Base-by-base conservation (phyloP, 2,888 invertebrate species). In the Dinocampus coccinellae region DNA sequence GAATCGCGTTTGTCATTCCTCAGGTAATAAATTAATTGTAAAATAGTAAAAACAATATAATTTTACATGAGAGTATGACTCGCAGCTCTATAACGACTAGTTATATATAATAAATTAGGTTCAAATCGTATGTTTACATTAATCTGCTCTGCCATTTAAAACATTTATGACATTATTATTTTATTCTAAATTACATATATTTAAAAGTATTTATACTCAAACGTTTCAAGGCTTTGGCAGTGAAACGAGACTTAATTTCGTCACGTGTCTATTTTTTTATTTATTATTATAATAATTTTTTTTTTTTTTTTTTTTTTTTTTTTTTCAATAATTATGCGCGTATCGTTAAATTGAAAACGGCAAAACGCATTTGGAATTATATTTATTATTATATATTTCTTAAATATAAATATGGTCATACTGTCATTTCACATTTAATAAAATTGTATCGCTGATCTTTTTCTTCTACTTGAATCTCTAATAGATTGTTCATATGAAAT, bases 401-500 rank as follows among this genome's bases (percentile, higher is more conserved):
- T 47, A 3, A 47, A 47, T 20, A 47, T 16, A n/a, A 7, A 16
- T 47, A 20, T 47, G 9, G 9, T 16, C 16, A 47, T n/a, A 6
- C 16, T 1, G 16, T 20, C 1, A 29, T 33, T 13, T 29, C 20
- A 13, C 29, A 47, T 57, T 69, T 66, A 74, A 39, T 69, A 69
- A 13, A 68, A 33, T 55, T 9, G 39, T 58, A 16, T 22, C 3
- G 42, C 9, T 39, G 67, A 62, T 67, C 67, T 61, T 77, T 80
- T 80, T 78, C 79, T 84, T 75, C 81, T 83, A 66, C 78, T 81
- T 52, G 77, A 73, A 42, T 78, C 79, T 26, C 86, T 83, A 33
- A 89, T 81, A 78, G 90, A 89, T 3, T 89, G 87, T 53, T 89
- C 89, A 74, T 85, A 84, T 3, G 86, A 81, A 20, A 90, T 89